Percentiles rank a stretch among this genome's conserved stretches.
Conservation (phyloP, 2,113 vertebrate genomes). For the Spheniscus mendiculus region DNA sequence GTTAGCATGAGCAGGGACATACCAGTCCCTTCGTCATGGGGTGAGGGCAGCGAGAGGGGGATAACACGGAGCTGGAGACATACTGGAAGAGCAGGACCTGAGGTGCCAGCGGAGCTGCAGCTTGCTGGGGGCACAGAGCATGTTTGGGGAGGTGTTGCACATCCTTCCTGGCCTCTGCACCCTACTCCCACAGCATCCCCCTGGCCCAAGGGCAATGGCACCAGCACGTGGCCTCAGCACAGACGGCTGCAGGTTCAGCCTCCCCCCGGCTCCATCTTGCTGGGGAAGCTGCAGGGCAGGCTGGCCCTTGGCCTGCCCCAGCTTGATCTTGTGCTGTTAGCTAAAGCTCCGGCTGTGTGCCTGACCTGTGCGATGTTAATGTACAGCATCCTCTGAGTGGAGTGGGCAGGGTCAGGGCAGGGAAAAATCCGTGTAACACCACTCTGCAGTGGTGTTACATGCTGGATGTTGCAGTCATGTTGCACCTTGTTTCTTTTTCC, state of each 20-base stretch:
- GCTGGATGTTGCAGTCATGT: neutral
- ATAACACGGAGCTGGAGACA: neutral
- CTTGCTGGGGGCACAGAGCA: neutral
- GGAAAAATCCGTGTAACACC: fast-evolving
- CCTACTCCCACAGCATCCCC: neutral
- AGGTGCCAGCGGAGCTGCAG: neutral
- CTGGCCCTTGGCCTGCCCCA: neutral
- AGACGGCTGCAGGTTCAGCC: neutral
- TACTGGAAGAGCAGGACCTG: neutral
- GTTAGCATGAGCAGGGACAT: neutral
- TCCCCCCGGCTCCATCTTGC: too few relatives aligned
- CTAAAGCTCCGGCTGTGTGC: neutral
- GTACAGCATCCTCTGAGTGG: neutral
- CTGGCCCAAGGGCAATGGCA: too few relatives aligned
- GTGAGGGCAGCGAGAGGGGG: neutral
- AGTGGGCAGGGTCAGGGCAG: neutral
- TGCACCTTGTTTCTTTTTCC: neutral
- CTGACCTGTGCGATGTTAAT: neutral
- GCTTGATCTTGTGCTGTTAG: neutral
- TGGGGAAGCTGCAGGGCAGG: neutral
- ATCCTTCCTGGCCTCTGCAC: neutral
- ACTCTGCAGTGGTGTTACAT: neutral
- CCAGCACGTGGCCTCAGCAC: neutral
- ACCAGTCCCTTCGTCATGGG: neutral
- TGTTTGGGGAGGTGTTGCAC: neutral